Conservation (phyloP, 2,888 invertebrate species). For the Phaedon cochleariae region DNA sequence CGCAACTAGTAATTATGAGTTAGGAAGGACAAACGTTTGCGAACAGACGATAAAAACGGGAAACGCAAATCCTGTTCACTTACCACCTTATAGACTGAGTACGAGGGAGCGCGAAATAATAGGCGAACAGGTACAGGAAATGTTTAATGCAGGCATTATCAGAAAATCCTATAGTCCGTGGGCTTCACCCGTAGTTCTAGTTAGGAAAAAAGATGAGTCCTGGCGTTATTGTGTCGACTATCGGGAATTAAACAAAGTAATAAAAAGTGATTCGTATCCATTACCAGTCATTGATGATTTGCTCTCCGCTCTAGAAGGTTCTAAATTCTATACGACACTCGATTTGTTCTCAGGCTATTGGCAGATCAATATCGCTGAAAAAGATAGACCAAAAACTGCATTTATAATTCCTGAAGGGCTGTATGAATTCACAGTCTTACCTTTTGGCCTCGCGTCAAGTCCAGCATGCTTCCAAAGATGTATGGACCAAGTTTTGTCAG, state of each 20-base stretch:
- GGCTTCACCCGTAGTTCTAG: background rate
- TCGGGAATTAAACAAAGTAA: background rate
- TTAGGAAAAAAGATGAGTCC: background rate
- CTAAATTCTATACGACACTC: background rate
- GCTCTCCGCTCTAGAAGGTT: background rate
- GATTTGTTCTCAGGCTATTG: background rate
- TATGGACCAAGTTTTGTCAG: background rate
- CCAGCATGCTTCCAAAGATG: background rate
- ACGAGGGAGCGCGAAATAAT: background rate
- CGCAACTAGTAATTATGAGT: slow-evolving; percentile 3
- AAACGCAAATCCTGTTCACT: background rate
- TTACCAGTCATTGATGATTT: slow-evolving; percentile 2
- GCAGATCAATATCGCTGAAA: background rate
- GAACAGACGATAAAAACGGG: background rate
- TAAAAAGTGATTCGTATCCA: background rate
- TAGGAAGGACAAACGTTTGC: background rate
- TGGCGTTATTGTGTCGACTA: background rate
- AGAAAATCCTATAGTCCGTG: slow-evolving; percentile 1
- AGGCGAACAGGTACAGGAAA: background rate
- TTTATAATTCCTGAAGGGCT: background rate
- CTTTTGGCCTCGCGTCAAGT: background rate
- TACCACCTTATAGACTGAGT: background rate
- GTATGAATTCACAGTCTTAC: background rate
- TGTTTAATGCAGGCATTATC: background rate
- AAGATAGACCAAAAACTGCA: background rate